Conservation (phyloP, 2,113 vertebrate genomes). For the Mastomys coucha region DNA sequence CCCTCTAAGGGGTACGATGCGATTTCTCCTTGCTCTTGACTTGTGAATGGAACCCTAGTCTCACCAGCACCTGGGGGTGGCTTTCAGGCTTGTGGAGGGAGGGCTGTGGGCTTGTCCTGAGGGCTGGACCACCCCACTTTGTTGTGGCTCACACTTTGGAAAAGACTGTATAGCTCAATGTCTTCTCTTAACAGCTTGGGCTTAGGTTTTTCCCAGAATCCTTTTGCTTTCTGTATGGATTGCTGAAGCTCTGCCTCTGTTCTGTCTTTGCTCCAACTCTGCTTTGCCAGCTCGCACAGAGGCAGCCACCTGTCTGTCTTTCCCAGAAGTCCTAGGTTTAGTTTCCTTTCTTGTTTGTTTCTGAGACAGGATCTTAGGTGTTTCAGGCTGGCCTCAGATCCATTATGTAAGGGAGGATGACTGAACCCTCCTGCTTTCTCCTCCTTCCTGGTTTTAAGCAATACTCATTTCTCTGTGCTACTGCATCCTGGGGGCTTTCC, state of each 20-base stretch:
- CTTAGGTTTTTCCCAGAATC: background rate
- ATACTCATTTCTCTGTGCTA: background rate
- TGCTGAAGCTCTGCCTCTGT: background rate
- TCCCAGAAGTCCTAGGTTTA: background rate
- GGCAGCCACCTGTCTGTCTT: background rate
- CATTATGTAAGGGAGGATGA: background rate
- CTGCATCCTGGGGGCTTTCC: background rate
- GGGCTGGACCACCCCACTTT: background rate
- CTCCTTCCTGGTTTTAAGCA: background rate
- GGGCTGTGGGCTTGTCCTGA: background rate
- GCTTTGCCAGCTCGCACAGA: background rate
- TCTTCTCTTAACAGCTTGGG: background rate
- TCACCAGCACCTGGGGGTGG: background rate
- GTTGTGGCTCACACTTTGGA: background rate
- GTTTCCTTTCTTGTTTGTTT: background rate
- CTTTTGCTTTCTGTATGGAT: background rate
- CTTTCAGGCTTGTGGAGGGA: background rate
- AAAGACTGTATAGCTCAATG: background rate
- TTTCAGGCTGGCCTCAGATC: background rate
- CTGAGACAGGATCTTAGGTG: background rate
- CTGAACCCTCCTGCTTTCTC: background rate
- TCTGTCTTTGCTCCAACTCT: background rate
- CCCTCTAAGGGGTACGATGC: background rate
- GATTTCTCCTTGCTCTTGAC: background rate
- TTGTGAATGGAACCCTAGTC: background rate